Evolutionary conservation across 2,797 vertebrate species (phyloP), one percentile per base, ranked within the genome.

Genomic region (Dipus sagitta): DNA sequence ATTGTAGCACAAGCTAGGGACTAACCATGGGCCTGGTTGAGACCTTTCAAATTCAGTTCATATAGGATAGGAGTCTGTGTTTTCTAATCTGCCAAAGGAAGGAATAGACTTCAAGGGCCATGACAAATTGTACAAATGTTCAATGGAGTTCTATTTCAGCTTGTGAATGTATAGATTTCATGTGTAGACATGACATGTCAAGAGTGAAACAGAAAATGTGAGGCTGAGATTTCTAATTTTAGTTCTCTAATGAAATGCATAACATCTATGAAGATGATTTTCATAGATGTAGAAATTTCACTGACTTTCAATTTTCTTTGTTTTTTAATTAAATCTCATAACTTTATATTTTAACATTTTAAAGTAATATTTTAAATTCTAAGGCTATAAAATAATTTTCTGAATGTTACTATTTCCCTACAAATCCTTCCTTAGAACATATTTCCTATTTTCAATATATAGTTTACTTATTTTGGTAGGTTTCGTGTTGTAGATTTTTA

Each of bases 251-350:
- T 83, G 54, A 93, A 77, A 78, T 74, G 12, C 52, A 91, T 88
- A 28, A 52, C 3, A 86, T 82, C 23, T 72, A 20, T 79, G 80
- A 42, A 34, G 79, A 11, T 67, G 23, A 86, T 71, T 93, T 92
- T 87, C 5, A 34, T 1, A 94, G 21, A 87, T n/a, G 4, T 34
- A 67, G 14, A 84, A 4, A 12, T n/a, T n/a, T 93, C 42, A 89
- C 28, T 3, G 54, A 30, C 15, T 78, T 60, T 94, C 42, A 85
- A 60, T n/a, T 60, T 54, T 72, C 68, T 71, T 38, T 47, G 14
- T 26, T 79, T 77, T 93, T 80, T 60, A 17, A 47, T 76, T 90
- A 32, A 76, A 94, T 82, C 6, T 8, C 23, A n/a, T 65, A 88
- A 5, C 6, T 88, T 94, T 30, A 1, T 38, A 70, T 21, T 38